phyloP scores from a whole-genome alignment of 2,113 vertebrate genomes.

The Hippotragus niger region DNA sequence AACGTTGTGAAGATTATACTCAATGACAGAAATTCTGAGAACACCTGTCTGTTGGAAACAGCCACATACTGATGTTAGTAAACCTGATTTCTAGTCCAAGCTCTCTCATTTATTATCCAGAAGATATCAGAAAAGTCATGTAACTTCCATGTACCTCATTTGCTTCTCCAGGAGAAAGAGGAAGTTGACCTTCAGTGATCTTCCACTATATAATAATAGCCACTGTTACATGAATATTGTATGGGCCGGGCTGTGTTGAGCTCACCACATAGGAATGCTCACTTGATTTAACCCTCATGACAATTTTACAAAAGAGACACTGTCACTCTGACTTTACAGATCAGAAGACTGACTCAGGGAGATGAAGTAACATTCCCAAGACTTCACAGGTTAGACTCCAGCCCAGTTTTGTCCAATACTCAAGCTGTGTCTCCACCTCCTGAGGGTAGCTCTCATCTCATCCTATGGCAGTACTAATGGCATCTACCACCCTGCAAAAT shows the following conservation, averaged over 20 bases:
- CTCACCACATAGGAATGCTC: neutral
- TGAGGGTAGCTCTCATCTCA: neutral
- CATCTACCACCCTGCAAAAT: neutral
- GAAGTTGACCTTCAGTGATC: neutral
- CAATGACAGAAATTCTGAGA: neutral
- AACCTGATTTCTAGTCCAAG: neutral
- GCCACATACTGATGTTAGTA: neutral
- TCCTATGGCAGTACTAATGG: neutral
- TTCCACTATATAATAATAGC: neutral
- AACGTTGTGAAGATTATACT: neutral
- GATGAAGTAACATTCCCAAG: neutral
- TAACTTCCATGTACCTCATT: neutral
- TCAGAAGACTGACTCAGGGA: neutral
- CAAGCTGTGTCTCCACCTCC: neutral
- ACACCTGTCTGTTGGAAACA: neutral
- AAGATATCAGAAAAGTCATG: neutral
- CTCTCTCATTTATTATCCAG: neutral
- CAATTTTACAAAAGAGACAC: neutral
- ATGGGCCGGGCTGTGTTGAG: neutral
- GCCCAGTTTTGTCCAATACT: neutral
- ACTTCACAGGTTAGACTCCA: neutral
- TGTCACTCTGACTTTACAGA: neutral
- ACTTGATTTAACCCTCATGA: neutral
- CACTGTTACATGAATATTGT: neutral
- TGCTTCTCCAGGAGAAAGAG: neutral